Evolutionary conservation across 2,797 vertebrate genomes (phyloP).

Genomic region (Manis pentadactyla): DNA sequence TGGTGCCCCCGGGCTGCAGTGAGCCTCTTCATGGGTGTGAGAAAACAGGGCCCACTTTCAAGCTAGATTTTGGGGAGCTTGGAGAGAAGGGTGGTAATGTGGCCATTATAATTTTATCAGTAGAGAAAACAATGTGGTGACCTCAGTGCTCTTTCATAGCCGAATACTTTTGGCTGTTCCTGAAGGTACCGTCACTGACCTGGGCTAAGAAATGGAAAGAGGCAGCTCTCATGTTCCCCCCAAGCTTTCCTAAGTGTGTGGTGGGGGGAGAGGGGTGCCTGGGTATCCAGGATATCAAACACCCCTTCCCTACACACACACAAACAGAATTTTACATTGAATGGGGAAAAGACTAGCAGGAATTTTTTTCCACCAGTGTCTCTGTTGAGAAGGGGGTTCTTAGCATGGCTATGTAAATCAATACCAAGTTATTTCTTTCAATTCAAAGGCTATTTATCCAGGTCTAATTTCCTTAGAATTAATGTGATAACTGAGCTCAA

Average conservation of each 20-base stretch:
- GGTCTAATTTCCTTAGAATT: slow-evolving; percentile 80
- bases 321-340: slow-evolving; percentile 64
- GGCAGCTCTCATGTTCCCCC: background rate
- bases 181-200: background rate
- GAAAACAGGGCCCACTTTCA: background rate
- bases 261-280: background rate
- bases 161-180: background rate
- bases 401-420: slow-evolving; percentile 75
- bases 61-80: background rate
- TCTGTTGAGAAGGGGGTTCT: slow-evolving; percentile 62
- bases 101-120: background rate
- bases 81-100: background rate
- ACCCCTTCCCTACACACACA: slow-evolving; percentile 44
- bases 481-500: slow-evolving; percentile 69
- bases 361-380: slow-evolving; percentile 54
- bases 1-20: background rate
- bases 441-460: slow-evolving; percentile 73
- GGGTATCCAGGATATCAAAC: slow-evolving; percentile 54
- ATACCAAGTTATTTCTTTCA: slow-evolving; percentile 69
- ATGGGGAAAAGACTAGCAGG: slow-evolving; percentile 64
- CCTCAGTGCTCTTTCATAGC: background rate
- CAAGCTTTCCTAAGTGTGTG: background rate
- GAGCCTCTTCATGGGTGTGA: background rate
- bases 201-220: background rate
- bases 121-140: background rate